Percentiles rank a stretch among this genome's conserved stretches.
Evolutionary conservation across 2,113 vertebrate species (phyloP).

Genomic region (Phylloscopus whistleri): DNA sequence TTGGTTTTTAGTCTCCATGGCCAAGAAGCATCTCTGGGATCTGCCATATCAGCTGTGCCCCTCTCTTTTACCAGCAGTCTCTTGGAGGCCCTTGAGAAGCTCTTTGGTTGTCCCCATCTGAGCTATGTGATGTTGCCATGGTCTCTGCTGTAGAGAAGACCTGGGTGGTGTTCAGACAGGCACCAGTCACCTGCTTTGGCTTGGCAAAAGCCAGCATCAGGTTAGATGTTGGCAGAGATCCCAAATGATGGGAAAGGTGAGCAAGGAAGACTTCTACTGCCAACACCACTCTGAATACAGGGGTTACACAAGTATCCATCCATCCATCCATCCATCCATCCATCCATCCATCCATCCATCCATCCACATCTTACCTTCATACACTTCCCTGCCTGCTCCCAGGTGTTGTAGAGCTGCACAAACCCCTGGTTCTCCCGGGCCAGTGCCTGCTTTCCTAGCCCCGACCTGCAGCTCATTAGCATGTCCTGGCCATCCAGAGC

Average conservation of each 20-base stretch:
- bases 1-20: neutral
- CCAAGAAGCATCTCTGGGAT: neutral
- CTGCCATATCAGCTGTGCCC: accelerated
- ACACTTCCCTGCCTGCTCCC: accelerated
- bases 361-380: neutral
- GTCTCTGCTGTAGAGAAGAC: neutral
- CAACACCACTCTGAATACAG: neutral
- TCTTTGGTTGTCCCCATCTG: neutral
- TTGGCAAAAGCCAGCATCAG: neutral
- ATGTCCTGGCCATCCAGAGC: neutral
- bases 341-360: neutral
- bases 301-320: neutral
- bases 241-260: neutral
- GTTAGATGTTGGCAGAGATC: neutral
- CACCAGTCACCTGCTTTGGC: neutral
- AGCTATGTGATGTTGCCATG: accelerated
- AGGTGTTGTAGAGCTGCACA: neutral
- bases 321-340: neutral
- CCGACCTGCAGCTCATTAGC: neutral
- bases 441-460: neutral
- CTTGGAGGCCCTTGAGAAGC: neutral
- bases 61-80: neutral
- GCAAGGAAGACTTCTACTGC: neutral
- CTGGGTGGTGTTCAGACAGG: neutral
- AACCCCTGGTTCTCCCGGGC: neutral